Percentiles rank a stretch among this genome's conserved stretches.
phyloP scores from a whole-genome alignment of 2,113 vertebrate species.

The Rhea pennata region DNA sequence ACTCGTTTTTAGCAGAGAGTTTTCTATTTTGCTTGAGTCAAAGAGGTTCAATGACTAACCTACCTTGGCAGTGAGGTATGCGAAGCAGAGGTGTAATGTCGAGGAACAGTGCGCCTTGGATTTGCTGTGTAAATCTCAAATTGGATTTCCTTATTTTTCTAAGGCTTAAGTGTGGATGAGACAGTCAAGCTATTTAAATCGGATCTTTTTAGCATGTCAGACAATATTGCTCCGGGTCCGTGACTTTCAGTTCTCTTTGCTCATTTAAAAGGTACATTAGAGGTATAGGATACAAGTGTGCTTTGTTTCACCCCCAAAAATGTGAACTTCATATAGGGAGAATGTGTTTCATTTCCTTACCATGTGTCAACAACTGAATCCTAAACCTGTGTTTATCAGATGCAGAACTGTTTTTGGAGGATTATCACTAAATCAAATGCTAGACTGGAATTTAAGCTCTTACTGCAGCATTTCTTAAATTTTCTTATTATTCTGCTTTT shows the following conservation, averaged over 20 bases:
- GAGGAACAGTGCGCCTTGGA: background rate
- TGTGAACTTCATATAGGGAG: constrained; percentile 54
- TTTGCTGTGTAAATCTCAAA: constrained; percentile 9
- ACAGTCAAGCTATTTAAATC: background rate
- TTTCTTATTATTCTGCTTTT: background rate
- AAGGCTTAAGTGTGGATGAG: background rate
- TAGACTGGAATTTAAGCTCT: constrained; percentile 33
- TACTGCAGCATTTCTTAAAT: background rate
- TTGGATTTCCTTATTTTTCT: constrained; percentile 28
- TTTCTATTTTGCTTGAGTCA: background rate
- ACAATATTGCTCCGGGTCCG: background rate
- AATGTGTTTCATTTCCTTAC: constrained; percentile 72
- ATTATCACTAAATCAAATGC: constrained; percentile 63
- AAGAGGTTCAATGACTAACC: background rate
- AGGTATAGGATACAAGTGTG: constrained; percentile 5
- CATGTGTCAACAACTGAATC: constrained; percentile 58
- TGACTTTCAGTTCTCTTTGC: background rate
- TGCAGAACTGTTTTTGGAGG: constrained; percentile 45
- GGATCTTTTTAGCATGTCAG: background rate
- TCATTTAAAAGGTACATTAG: constrained; percentile 9
- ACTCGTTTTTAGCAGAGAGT: background rate
- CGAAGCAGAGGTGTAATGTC: background rate
- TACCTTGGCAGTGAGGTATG: background rate
- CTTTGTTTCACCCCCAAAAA: constrained; percentile 64
- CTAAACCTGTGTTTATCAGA: constrained; percentile 58